Base-by-base conservation (phyloP, 1,140 invertebrate species). In the Drosophila hydei region DNA sequence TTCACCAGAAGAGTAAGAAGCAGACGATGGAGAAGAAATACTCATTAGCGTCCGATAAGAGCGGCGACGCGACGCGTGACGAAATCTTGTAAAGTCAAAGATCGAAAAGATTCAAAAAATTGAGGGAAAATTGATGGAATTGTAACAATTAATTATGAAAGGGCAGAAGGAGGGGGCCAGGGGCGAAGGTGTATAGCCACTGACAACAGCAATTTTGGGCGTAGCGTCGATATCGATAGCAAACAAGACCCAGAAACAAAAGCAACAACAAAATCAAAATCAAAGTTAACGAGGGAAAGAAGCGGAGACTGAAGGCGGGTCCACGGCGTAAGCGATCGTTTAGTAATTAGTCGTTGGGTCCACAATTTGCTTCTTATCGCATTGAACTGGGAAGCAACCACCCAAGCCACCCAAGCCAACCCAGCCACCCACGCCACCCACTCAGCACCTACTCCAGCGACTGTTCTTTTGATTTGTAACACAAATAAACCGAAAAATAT, bases 91-190 rank as follows among this genome's bases (percentile, higher is more conserved):
- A 62, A 75, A 68, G 68, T 48, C 23, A 43, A 47, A 88, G 81
- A 87, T 87, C 77, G 72, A 87, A 88, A 75, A 87, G 77, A 88
- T 88, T 81, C 63, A 42, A 56, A 19, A 43, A 74, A 55, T 42
- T 69, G 23, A 56, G 50, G 43, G 59, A 40, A 27, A 65, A 75
- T 64, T 80, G 80, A 78, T 87, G 77, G 77, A 87, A 87, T 81
- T 87, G 81, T 87, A 81, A 78, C 81, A 87, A 87, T 87, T 87
- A 87, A 87, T 87, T 88, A 88, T 72, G 77, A 77, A 43, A 47
- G 4, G 27, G 18, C 18, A 59, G 30, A 4, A 12, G n/a, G 4
- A 40, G 38, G 14, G 36, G 38, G 2, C 0, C 2, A 3, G 23
- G 21, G 23, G 23, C 12, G 12, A n/a, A 38, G 36, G 36, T n/a